Conservation (phyloP, 2,888 invertebrate genomes). For the Tenthredo mesomela region DNA sequence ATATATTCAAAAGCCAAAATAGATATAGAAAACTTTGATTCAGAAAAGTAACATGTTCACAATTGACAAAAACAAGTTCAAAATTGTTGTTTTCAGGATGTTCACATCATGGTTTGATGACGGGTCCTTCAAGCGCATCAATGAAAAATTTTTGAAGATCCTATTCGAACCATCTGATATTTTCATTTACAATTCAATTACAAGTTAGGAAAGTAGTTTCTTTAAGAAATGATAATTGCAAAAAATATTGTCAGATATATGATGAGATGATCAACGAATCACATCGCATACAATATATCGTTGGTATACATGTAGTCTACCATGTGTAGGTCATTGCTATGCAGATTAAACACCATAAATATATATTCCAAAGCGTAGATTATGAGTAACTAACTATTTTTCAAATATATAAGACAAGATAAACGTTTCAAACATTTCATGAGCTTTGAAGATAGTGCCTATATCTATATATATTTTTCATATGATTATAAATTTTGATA, state of each 20-base stretch:
- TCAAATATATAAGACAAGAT: background rate
- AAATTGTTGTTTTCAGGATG: conserved; percentile 66
- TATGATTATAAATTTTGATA: conserved; percentile 19
- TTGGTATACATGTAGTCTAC: background rate
- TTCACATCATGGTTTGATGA: conserved; percentile 60
- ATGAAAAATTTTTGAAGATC: conserved; percentile 62
- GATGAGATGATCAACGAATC: background rate
- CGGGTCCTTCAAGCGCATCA: conserved; percentile 61
- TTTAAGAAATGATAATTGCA: background rate
- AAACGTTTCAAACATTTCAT: conserved; percentile 10
- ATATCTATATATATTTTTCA: background rate
- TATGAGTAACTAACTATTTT: background rate
- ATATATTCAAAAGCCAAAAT: background rate
- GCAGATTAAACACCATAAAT: background rate
- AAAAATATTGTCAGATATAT: background rate
- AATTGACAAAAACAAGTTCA: conserved; percentile 64
- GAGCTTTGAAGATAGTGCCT: conserved; percentile 14
- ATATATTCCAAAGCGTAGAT: background rate
- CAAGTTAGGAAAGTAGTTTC: background rate
- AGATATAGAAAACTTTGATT: conserved; percentile 22
- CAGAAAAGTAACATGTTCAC: conserved; percentile 7
- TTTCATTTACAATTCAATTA: background rate
- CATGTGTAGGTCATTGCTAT: background rate
- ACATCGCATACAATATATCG: background rate
- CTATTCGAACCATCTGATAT: conserved; percentile 19